Base-by-base conservation (phyloP, 2,797 vertebrate species). In the Synaphobranchus kaupii region DNA sequence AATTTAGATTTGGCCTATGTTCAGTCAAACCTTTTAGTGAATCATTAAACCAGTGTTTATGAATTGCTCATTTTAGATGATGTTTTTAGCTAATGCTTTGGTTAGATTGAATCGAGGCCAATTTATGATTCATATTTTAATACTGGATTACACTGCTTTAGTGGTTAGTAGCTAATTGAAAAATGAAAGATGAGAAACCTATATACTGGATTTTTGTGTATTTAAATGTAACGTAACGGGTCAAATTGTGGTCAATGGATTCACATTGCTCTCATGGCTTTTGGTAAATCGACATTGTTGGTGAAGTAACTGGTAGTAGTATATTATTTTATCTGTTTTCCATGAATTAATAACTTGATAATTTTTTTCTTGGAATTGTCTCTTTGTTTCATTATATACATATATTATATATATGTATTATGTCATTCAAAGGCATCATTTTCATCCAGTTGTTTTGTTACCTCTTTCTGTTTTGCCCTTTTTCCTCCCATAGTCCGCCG, bases 201-300 rank as follows among this genome's bases (percentile, higher is more conserved):
- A 95, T 98, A 99, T 99, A 99, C 99, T 99, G 99, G 98, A 99
- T 99, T 99, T 99, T 99, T 99, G 99, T 99, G 98, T 97, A 95
- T 96, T 96, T 97, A 96, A 96, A 96, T 97, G 98, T 99, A 98
- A 97, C 98, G 98, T 98, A 98, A 97, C 98, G 97, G 97, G 98
- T 97, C 96, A 96, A 96, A 96, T 97, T 94, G 97, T 97, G 97
- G 97, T 98, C 97, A 96, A 96, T 96, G 97, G 96, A 98, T 97
- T 97, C 98, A 97, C 97, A 97, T 98, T 97, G 98, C 97, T 99
- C 98, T 96, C 96, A 97, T 92, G 96, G 98, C 98, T 99, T 98
- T 96, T 96, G 93, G 95, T 97, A 94, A 95, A 94, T 97, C 93
- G 97, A 96, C 97, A 96, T 98, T 97, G 98, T 98, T 97, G 97